phyloP scores from a whole-genome alignment of 2,113 vertebrate genomes.

The Phalacrocorax aristotelis region DNA sequence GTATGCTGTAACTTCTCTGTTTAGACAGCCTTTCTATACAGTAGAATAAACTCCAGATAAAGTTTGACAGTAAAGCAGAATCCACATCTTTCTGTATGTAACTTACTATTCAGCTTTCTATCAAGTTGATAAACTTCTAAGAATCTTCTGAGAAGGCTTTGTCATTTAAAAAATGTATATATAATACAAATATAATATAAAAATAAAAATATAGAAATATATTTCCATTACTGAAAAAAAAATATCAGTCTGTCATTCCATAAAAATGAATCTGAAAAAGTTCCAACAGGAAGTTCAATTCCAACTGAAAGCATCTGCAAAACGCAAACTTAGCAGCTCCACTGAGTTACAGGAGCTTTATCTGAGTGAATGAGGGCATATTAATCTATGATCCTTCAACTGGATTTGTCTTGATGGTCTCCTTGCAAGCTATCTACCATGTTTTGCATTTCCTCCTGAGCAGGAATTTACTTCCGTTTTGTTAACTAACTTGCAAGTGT shows the following conservation, averaged over 20 bases:
- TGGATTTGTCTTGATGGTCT: neutral
- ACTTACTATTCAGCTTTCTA: neutral
- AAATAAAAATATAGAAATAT: neutral
- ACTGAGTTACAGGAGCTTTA: neutral
- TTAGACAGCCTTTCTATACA: neutral
- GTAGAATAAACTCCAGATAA: neutral
- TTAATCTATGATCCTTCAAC: neutral
- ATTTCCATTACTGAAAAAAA: neutral
- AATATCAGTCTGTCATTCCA: neutral
- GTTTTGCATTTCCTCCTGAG: neutral
- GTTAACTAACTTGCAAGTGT: neutral
- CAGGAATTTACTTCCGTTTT: neutral
- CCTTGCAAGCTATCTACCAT: neutral
- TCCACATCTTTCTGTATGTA: neutral
- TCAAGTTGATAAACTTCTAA: neutral
- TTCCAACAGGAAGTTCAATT: neutral
- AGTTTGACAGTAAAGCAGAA: neutral
- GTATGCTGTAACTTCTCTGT: neutral
- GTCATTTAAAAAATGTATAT: neutral
- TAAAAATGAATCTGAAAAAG: neutral
- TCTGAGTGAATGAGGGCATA: neutral
- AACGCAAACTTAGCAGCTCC: neutral
- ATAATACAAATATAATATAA: too few relatives aligned
- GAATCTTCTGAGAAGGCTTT: neutral
- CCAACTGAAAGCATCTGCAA: neutral